A percentile compares a stretch with the other conserved stretches of the same genome.
phyloP scores from a whole-genome alignment of 2,888 invertebrate genomes.

The Papilio elwesi region DNA sequence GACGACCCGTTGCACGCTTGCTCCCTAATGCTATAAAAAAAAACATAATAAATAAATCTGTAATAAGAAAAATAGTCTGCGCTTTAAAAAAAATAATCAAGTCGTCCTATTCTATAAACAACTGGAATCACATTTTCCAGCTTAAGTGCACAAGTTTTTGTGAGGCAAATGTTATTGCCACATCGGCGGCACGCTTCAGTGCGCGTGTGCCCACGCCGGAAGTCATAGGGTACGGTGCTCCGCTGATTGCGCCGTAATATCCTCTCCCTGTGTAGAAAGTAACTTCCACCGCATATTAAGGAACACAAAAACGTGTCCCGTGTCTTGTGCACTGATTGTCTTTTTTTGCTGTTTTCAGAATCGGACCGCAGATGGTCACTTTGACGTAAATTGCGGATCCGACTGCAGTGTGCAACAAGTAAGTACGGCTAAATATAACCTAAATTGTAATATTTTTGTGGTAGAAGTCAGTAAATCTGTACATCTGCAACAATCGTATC shows the following conservation, averaged over 20 bases:
- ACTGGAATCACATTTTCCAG: neutral
- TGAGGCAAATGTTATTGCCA: conserved; percentile 27
- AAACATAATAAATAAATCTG: no score
- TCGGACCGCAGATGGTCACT: conserved; percentile 87
- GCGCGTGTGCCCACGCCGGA: conserved; percentile 71
- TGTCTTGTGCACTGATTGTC: conserved; percentile 7
- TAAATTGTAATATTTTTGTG: neutral
- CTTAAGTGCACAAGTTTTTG: conserved; percentile 6
- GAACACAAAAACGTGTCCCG: conserved; percentile 44
- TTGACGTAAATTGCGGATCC: conserved; percentile 87
- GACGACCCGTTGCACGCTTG: no score
- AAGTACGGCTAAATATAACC: conserved; percentile 52
- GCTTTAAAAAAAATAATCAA: no score
- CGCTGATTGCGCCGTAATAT: conserved; percentile 52
- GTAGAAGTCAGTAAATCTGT: neutral
- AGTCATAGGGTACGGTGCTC: conserved; percentile 61
- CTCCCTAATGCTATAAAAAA: no score
- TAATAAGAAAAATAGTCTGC: no score
- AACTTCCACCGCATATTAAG: conserved; percentile 45
- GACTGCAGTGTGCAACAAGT: conserved; percentile 90
- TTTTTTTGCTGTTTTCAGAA: conserved; percentile 79
- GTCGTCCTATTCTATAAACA: neutral
- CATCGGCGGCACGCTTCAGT: conserved; percentile 60
- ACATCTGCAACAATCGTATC: no score
- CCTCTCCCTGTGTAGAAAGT: conserved; percentile 40